Conservation (phyloP, 53 echinoderm and acorn worm genomes). For the Henricia sp. region DNA sequence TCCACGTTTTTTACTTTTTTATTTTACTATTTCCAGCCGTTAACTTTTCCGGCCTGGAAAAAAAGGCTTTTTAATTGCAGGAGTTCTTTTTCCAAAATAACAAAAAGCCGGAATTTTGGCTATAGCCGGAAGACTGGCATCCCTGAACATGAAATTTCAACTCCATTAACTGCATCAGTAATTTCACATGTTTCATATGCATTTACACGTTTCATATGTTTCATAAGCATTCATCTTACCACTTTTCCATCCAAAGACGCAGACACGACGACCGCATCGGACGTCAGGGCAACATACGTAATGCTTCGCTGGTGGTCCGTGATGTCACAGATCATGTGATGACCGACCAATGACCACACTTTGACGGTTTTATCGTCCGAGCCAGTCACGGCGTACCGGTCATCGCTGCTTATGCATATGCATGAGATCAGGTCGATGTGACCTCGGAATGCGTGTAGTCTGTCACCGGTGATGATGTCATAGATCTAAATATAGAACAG, state of each 20-base stretch:
- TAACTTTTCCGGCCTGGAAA: no score
- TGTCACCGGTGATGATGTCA: conserved; percentile 55
- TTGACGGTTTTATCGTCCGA: conserved; percentile 58
- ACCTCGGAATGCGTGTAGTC: conserved; percentile 41
- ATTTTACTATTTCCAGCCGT: no score
- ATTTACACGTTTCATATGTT: no score
- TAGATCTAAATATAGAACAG: conserved; percentile 28
- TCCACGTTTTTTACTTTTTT: no score
- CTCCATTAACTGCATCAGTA: no score
- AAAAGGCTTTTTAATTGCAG: no score
- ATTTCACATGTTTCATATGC: no score
- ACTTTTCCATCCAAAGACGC: conserved; percentile 27
- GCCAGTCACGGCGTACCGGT: conserved; percentile 56
- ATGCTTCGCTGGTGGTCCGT: conserved; percentile 18
- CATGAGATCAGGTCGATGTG: conserved; percentile 50
- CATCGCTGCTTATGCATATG: conserved; percentile 49
- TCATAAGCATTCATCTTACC: conserved; percentile 8
- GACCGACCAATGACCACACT: conserved; percentile 49
- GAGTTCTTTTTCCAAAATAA: no score
- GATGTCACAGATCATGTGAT: conserved; percentile 35
- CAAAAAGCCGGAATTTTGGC: no score
- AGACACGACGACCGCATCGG: conserved; percentile 29
- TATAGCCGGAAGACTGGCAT: no score
- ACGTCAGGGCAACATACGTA: conserved; percentile 38
- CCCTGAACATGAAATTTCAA: no score